phyloP scores from a whole-genome alignment of 35 echinoderm and acorn worm genomes.

The Acanthaster planci region DNA sequence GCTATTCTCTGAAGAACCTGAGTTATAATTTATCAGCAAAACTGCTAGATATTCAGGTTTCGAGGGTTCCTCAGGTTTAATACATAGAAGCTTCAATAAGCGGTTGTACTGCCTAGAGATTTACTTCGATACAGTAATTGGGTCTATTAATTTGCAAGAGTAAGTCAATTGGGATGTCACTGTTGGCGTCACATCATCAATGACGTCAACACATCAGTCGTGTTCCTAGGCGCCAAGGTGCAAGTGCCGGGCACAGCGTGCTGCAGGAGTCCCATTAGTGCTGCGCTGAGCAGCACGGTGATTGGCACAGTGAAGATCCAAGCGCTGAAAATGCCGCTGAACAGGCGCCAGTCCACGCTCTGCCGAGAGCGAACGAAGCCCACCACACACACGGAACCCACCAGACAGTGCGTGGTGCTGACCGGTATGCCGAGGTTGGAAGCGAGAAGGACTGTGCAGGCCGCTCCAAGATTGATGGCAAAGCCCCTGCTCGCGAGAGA shows the following conservation, averaged over 20 bases:
- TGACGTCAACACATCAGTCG: not conserved
- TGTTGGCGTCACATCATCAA: not conserved
- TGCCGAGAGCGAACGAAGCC: conserved; percentile 51
- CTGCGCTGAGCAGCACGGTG: conserved; percentile 60
- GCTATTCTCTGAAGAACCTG: too few species aligned
- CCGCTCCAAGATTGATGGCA: conserved; percentile 69
- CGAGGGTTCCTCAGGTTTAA: too few species aligned
- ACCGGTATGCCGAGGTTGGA: conserved; percentile 78
- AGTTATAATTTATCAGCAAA: too few species aligned
- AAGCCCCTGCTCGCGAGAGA: conserved; percentile 60
- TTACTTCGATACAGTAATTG: too few species aligned
- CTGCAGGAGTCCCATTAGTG: conserved; percentile 64
- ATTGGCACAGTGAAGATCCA: conserved; percentile 67
- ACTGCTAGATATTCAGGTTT: too few species aligned
- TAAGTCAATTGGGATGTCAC: too few species aligned
- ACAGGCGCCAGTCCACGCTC: conserved; percentile 65
- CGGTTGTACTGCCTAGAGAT: too few species aligned
- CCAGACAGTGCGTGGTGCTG: conserved; percentile 74
- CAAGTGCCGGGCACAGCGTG: conserved; percentile 35
- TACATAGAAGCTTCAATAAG: too few species aligned
- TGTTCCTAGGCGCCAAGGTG: conserved; percentile 1
- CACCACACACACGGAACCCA: conserved; percentile 60
- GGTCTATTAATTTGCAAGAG: too few species aligned
- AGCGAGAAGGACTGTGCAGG: conserved; percentile 60
- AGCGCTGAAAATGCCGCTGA: conserved; percentile 54